Evolutionary conservation across 2,888 invertebrate genomes (phyloP), one percentile per base, ranked within the genome.

Genomic region (Ophonus ardosiacus): DNA sequence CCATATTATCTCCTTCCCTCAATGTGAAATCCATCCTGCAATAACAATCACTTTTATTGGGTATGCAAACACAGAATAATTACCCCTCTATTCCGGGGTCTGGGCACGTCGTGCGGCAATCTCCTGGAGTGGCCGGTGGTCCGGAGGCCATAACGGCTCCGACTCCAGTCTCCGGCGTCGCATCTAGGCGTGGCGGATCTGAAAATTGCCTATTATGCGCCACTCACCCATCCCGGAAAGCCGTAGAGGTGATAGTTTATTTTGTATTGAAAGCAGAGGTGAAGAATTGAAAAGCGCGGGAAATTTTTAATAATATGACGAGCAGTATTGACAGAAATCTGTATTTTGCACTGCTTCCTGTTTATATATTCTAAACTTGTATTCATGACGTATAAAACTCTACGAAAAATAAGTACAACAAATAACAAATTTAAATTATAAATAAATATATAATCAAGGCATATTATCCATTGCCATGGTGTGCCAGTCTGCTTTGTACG

Each of bases 141-240:
- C 57, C 18, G 74, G 31, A 57, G 83, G 71, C 76, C 71, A 76
- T 83, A 83, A 83, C 61, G 74, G 21, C 43, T 83, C 83, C 57
- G 76, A 56, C 31, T 31, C 31, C 31, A 6, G 83, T 59, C 74
- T 61, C 61, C 43, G 43, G 31, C 31, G 31, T 4, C 31, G 5
- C 31, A 31, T 40, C 61, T 40, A 71, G 57, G 43, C 83, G 76
- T 74, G 83, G 83, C 59, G 74, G 76, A 76, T 76, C 74, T 83
- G 76, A 83, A 83, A 83, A 83, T 83, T 83, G 83, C 83, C 83
- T 83, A 83, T 83, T 83, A 83, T 76, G 18, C 59, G 83, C 57
- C 59, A 76, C 83, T 83, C 24, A 76, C 63, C 24, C 18, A 24
- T 18, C 24, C 63, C 63, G 63, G 59, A 31, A 31, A 31, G 31